Percentiles rank a stretch among this genome's conserved stretches.
phyloP scores from a whole-genome alignment of 2,888 invertebrate species.

The Lasioglossum oenotherae region DNA sequence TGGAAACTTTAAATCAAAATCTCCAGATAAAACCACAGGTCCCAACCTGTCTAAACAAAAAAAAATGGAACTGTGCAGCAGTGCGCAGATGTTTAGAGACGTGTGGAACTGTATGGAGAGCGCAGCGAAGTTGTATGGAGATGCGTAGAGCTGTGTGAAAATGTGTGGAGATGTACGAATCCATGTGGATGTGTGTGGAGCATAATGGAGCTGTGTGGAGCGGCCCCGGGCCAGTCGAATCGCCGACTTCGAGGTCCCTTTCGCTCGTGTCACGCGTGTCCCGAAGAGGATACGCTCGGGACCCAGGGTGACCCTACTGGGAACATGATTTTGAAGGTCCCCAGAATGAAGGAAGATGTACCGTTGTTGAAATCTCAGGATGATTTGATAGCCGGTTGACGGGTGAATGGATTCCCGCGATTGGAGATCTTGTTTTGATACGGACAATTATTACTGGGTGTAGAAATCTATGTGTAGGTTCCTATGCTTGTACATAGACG shows the following conservation, averaged over 20 bases:
- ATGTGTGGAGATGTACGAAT: not conserved
- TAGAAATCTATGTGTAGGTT: not conserved
- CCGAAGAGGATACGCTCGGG: not conserved
- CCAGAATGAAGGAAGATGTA: not conserved
- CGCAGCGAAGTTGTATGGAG: not conserved
- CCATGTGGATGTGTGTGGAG: not conserved
- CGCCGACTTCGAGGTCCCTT: not conserved
- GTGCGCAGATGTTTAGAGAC: not conserved
- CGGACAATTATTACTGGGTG: not conserved
- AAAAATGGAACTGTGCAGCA: too few species aligned
- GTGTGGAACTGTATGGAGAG: not conserved
- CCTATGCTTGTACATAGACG: too few species aligned
- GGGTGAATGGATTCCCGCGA: not conserved
- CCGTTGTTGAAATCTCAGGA: not conserved
- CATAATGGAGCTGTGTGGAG: not conserved
- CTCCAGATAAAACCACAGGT: too few species aligned
- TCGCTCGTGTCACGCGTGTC: conserved; percentile 10
- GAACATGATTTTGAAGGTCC: conserved; percentile 1
- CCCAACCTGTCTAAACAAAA: too few species aligned
- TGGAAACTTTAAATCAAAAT: too few species aligned
- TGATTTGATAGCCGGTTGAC: not conserved
- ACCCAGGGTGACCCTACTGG: not conserved
- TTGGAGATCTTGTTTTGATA: not conserved
- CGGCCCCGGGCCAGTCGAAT: not conserved
- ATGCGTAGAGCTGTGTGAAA: not conserved